Conservation (phyloP, 2,888 invertebrate species). For the Heliconius cydno region DNA sequence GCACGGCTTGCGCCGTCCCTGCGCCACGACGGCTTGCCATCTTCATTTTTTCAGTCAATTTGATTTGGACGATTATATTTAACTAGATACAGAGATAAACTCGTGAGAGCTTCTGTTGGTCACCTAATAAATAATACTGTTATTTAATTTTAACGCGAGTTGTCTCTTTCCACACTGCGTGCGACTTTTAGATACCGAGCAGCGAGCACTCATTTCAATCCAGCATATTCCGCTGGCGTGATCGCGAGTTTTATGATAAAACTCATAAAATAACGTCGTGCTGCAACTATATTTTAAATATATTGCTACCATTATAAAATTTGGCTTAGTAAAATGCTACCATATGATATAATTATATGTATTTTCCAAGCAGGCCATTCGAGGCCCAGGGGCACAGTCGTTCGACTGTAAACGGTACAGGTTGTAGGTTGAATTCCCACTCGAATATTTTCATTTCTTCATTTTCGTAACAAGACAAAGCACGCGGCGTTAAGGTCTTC, state of each 20-base stretch:
- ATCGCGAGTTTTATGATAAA: slow-evolving; percentile 54
- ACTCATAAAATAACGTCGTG: slow-evolving; percentile 52
- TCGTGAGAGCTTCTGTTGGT: not conserved
- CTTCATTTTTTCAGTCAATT: not conserved
- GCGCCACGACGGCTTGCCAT: no score
- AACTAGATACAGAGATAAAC: not conserved
- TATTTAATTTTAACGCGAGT: slow-evolving; percentile 22
- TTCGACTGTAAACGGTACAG: not conserved
- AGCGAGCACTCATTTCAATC: slow-evolving; percentile 45
- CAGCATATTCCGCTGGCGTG: slow-evolving; percentile 47
- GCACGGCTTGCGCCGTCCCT: no score
- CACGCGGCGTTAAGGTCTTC: no score
- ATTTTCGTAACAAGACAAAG: no score
- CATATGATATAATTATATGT: slow-evolving; percentile 35
- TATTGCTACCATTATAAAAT: slow-evolving; percentile 46
- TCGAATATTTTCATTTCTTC: no score
- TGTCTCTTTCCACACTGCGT: slow-evolving; percentile 12
- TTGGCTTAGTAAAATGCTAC: slow-evolving; percentile 28
- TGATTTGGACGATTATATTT: not conserved
- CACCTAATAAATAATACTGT: slow-evolving; percentile 14
- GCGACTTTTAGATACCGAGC: slow-evolving; percentile 36
- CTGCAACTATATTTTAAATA: slow-evolving; percentile 50
- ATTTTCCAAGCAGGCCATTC: not conserved
- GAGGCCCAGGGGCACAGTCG: no score
- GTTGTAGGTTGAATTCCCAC: not conserved